Percentiles rank a stretch among this genome's conserved stretches.
These are phyloP conservation scores for Pelobates fuscus DNA, from an alignment of 2,113 vertebrate genomes.

Conservation along the genomic window DNA sequence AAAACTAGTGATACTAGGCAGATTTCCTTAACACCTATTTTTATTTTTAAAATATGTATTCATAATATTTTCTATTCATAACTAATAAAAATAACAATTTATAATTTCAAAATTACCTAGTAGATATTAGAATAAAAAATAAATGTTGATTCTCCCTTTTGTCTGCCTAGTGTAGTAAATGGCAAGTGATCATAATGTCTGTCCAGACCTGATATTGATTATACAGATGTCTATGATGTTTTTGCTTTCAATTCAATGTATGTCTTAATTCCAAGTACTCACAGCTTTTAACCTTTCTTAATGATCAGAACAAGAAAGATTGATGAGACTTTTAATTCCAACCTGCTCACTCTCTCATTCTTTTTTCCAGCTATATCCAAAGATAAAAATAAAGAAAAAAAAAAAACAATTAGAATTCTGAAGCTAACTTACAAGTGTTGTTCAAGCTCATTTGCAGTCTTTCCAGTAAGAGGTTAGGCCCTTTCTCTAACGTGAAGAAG, in stretches of 20 bases:
- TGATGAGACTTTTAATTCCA: neutral
- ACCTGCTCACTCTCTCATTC: neutral
- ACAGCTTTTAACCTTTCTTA: neutral
- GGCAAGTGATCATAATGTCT: neutral
- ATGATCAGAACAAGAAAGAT: neutral
- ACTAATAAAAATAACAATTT: too few species aligned
- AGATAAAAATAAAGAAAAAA: neutral
- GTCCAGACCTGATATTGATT: neutral
- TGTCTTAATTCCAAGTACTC: neutral
- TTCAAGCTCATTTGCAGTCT: slow-evolving; percentile 10
- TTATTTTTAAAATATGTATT: too few species aligned
- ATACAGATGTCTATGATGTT: neutral
- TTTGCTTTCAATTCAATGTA: neutral
- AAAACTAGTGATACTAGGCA: too few species aligned
- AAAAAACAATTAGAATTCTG: slow-evolving; percentile 33
- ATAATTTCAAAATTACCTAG: too few species aligned
- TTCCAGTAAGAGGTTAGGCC: slow-evolving; percentile 27
- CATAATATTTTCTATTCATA: too few species aligned
- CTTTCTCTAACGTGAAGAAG: neutral
- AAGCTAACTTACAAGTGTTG: slow-evolving; percentile 11
- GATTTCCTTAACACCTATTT: too few species aligned
- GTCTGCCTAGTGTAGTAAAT: neutral
- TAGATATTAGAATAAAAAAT: too few species aligned
- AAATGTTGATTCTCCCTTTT: neutral
- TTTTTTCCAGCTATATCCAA: neutral